These are phyloP conservation scores for Unio pictorum DNA, from an alignment of 2,888 invertebrate species.

Conservation along the genomic window DNA sequence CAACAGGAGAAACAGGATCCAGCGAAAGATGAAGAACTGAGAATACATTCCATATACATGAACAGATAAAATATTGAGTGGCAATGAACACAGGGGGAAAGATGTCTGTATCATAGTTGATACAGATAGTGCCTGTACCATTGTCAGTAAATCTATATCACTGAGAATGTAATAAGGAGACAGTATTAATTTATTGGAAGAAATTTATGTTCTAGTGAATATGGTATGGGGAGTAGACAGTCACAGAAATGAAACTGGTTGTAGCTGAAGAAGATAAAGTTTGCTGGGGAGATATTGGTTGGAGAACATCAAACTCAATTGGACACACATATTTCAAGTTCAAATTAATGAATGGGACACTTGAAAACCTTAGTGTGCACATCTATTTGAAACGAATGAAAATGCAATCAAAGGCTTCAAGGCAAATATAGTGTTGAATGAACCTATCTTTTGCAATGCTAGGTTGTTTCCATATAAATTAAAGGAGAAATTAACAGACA, in stretches of 20 bases:
- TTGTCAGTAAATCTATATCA: not conserved
- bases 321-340: slow-evolving; percentile 4
- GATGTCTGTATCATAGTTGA: not conserved
- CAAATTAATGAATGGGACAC: not conserved
- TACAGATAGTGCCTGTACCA: slow-evolving; percentile 1
- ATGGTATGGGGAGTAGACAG: not conserved
- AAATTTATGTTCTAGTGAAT: slow-evolving; percentile 1
- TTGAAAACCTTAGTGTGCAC: not conserved
- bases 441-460: slow-evolving; percentile 18
- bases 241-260: not conserved
- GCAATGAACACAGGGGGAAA: no score
- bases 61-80: not conserved
- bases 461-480: slow-evolving; percentile 18
- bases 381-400: not conserved
- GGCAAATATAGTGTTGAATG: slow-evolving; percentile 8
- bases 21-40: not conserved
- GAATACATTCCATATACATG: not conserved
- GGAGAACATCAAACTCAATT: slow-evolving; percentile 6
- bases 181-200: not conserved
- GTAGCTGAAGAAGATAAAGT: not conserved
- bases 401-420: slow-evolving; percentile 2
- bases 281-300: slow-evolving; percentile 5
- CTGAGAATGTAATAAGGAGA: slow-evolving; percentile 1
- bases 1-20: not conserved
- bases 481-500: slow-evolving; percentile 15